These are phyloP conservation scores for Platycheirus albimanus DNA, from an alignment of 2,888 invertebrate species.

Conservation along the genomic window DNA sequence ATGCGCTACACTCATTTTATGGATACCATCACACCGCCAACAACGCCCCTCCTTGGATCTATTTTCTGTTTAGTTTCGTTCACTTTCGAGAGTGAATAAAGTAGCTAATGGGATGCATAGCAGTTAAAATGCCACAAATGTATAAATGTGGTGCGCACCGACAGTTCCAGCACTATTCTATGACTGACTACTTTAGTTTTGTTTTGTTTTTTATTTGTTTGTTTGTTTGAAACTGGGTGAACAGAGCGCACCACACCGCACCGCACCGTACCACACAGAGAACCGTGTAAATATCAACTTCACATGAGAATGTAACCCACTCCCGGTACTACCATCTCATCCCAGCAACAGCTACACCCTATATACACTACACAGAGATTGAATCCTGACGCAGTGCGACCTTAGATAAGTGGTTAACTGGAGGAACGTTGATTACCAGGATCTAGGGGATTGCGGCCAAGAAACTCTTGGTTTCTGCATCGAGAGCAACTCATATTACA, in stretches of 20 bases:
- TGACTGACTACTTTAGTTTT: slow-evolving; percentile 16
- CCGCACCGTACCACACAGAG: too few species aligned
- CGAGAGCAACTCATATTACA: slow-evolving; percentile 41
- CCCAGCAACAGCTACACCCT: background rate
- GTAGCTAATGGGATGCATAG: slow-evolving; percentile 64
- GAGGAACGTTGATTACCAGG: slow-evolving; percentile 39
- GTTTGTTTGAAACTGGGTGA: slow-evolving; percentile 46
- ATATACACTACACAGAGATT: too few species aligned
- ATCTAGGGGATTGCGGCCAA: slow-evolving; percentile 22
- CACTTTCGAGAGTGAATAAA: slow-evolving; percentile 31
- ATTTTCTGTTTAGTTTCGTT: background rate
- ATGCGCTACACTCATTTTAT: background rate
- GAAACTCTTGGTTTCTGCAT: slow-evolving; percentile 20
- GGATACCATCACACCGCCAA: slow-evolving; percentile 3
- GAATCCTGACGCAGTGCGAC: slow-evolving; percentile 56
- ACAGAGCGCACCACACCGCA: too few species aligned
- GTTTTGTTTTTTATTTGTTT: slow-evolving; percentile 12
- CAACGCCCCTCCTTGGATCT: background rate
- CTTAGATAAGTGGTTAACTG: slow-evolving; percentile 54
- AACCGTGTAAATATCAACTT: slow-evolving; percentile 48
- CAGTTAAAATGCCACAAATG: slow-evolving; percentile 42
- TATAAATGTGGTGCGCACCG: slow-evolving; percentile 4
- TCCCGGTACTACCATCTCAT: too few species aligned
- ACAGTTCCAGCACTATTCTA: background rate
- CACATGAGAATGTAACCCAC: slow-evolving; percentile 47